These are phyloP conservation scores for Pseudocheirus occidentalis DNA, from an alignment of 2,797 vertebrate species.

Conservation along the genomic window DNA sequence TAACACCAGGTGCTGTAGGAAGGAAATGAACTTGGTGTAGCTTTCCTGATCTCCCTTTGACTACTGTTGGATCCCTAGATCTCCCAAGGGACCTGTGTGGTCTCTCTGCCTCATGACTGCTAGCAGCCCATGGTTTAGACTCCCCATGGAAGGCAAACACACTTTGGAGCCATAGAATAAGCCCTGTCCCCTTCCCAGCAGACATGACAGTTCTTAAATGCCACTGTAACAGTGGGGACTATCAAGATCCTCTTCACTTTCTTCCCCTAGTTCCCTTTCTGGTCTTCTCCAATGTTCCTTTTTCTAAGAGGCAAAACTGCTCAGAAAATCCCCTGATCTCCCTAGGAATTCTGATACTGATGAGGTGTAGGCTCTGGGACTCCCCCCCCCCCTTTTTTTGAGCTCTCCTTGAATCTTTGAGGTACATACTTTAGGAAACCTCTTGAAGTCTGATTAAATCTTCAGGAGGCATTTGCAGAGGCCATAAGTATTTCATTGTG, in stretches of 20 bases:
- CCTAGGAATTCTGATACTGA: neutral
- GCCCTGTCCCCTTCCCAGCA: neutral
- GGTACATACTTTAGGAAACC: too few species aligned
- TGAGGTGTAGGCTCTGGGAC: too few species aligned
- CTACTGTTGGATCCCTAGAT: neutral
- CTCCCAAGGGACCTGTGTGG: neutral
- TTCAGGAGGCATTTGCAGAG: too few species aligned
- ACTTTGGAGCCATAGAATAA: neutral
- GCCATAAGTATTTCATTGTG: too few species aligned
- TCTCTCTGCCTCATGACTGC: neutral
- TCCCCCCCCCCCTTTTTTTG: too few species aligned
- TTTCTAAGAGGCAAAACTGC: neutral
- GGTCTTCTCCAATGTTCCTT: neutral
- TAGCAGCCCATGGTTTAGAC: neutral
- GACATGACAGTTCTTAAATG: neutral
- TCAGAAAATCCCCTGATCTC: neutral
- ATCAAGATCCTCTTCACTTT: neutral
- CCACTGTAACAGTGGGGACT: neutral
- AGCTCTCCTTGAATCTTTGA: too few species aligned
- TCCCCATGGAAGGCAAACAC: neutral
- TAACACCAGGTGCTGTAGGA: neutral
- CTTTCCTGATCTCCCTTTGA: neutral
- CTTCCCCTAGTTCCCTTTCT: neutral
- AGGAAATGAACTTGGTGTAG: neutral
- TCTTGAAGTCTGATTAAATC: too few species aligned